phyloP scores from a whole-genome alignment of 2,113 vertebrate species.

The Actinemys pallida region DNA sequence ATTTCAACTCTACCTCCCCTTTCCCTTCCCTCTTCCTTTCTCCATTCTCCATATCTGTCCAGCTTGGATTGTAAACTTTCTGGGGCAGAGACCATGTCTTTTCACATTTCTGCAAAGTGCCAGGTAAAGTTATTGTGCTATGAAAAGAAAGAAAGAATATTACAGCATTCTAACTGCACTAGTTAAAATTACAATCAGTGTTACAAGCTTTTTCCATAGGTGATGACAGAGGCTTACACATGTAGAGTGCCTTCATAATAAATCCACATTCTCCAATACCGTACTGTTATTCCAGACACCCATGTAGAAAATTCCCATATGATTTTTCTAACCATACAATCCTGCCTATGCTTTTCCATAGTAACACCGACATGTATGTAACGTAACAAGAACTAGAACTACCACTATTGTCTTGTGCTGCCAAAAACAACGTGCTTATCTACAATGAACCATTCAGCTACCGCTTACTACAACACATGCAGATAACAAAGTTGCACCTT shows the following conservation, averaged over 20 bases:
- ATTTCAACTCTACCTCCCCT: neutral
- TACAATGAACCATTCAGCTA: neutral
- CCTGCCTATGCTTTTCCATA: neutral
- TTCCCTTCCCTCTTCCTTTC: neutral
- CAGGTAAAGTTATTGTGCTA: neutral
- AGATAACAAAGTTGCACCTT: neutral
- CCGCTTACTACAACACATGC: neutral
- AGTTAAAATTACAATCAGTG: neutral
- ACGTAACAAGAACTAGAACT: neutral
- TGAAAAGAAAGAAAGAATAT: neutral
- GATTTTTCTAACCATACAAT: neutral
- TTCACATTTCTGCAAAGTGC: neutral
- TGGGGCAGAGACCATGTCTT: neutral
- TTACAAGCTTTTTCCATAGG: neutral
- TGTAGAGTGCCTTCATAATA: neutral
- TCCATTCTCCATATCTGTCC: neutral
- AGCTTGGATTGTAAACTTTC: neutral
- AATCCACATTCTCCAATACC: neutral
- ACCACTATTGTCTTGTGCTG: neutral
- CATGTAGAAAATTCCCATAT: neutral
- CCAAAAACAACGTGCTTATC: neutral
- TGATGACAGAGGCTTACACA: neutral
- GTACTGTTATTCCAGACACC: neutral
- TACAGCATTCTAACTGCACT: neutral
- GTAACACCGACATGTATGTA: fast-evolving